These are phyloP conservation scores for Cephus pygmeus DNA, from an alignment of 2,888 invertebrate species.

Conservation along the genomic window DNA sequence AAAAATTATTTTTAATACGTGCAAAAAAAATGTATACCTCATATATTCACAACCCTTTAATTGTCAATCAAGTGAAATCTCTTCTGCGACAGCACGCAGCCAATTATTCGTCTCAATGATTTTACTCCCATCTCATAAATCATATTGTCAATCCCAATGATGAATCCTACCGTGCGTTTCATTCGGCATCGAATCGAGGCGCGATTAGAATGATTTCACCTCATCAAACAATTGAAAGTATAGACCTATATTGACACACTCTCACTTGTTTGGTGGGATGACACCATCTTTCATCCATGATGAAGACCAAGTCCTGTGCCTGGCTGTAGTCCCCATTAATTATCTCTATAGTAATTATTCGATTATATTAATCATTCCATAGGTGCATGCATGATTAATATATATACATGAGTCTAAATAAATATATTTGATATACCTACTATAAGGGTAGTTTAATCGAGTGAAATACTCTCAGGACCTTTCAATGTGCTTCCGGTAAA, in stretches of 20 bases:
- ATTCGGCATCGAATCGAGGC: constrained; percentile 14
- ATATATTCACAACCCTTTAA: constrained; percentile 36
- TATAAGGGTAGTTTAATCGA: neutral
- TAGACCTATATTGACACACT: constrained; percentile 66
- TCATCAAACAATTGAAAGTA: constrained; percentile 68
- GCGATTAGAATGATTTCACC: constrained; percentile 61
- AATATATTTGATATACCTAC: neutral
- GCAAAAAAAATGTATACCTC: neutral
- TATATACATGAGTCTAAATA: neutral
- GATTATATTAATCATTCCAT: neutral
- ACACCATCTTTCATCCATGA: constrained; percentile 53
- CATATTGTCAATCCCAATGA: neutral
- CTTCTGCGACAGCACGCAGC: constrained; percentile 31
- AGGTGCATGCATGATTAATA: neutral
- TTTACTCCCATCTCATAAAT: neutral
- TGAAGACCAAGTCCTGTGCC: neutral
- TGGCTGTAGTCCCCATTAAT: constrained; percentile 14
- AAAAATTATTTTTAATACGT: neutral
- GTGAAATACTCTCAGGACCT: constrained; percentile 18
- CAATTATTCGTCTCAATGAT: neutral
- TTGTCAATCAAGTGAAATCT: constrained; percentile 52
- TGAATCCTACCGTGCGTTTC: constrained; percentile 3
- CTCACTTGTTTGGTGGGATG: constrained; percentile 67
- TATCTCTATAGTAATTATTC: too few relatives aligned
- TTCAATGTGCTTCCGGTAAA: constrained; percentile 44